These are phyloP conservation scores for Drosophila borborema DNA, from an alignment of 2,888 invertebrate species.

Conservation along the genomic window DNA sequence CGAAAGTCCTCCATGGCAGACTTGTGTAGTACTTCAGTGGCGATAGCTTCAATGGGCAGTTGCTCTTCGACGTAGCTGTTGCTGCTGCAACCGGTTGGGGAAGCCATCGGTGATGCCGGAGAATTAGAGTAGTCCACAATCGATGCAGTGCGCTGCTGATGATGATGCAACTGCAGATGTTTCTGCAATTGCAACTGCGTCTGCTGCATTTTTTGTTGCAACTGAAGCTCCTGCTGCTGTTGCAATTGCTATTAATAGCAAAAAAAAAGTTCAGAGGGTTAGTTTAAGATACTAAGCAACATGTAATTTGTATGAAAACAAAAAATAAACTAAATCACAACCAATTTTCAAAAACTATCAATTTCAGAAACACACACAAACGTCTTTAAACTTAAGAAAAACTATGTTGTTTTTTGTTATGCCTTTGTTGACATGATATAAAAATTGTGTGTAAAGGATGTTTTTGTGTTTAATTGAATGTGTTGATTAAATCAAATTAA, in stretches of 20 bases:
- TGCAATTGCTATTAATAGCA: slow-evolving; percentile 31
- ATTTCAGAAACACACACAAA: background rate
- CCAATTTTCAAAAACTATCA: slow-evolving; percentile 2
- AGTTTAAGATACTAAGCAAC: background rate
- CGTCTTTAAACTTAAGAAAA: background rate
- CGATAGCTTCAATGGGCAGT: slow-evolving; percentile 38
- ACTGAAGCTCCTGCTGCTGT: slow-evolving; percentile 54
- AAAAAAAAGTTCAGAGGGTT: background rate
- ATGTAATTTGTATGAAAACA: slow-evolving; percentile 5
- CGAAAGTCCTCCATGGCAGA: slow-evolving; percentile 66
- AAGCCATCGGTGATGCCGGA: slow-evolving; percentile 82
- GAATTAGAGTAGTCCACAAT: slow-evolving; percentile 79
- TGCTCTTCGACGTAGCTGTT: slow-evolving; percentile 55
- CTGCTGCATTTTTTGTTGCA: slow-evolving; percentile 67
- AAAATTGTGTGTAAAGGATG: background rate
- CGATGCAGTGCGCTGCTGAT: slow-evolving; percentile 44
- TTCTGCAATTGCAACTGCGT: slow-evolving; percentile 81
- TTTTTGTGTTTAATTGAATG: background rate
- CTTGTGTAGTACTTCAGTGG: slow-evolving; percentile 51
- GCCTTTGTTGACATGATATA: background rate
- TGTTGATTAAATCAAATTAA: background rate
- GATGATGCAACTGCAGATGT: slow-evolving; percentile 68
- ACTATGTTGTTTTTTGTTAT: background rate
- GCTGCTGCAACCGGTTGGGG: slow-evolving; percentile 70
- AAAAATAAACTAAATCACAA: slow-evolving; percentile 11